phyloP scores from a whole-genome alignment of 2,797 vertebrate species.

The Esox lucius region DNA sequence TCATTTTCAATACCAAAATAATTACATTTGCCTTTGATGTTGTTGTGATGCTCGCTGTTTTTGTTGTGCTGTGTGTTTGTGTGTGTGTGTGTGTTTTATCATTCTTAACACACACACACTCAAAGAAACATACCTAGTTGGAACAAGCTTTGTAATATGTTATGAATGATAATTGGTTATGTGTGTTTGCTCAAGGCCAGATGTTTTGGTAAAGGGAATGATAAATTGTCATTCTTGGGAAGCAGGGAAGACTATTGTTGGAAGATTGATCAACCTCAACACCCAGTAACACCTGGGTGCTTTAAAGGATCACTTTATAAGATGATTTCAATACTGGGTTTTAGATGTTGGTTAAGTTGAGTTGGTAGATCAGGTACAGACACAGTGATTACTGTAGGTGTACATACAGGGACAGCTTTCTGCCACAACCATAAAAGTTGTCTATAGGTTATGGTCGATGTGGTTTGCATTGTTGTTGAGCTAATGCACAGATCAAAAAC shows the following conservation, averaged over 20 bases:
- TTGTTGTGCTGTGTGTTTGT: not conserved
- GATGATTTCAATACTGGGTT: not conserved
- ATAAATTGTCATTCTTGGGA: too few species aligned
- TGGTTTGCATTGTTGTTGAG: not conserved
- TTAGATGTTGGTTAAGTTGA: conserved; percentile 1
- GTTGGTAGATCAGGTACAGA: conserved; percentile 32
- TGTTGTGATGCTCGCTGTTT: not conserved
- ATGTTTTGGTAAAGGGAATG: not conserved
- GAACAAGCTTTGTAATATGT: conserved; percentile 7
- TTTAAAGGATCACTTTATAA: not conserved
- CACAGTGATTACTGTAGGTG: not conserved
- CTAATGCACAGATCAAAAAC: not conserved
- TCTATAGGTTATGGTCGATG: not conserved
- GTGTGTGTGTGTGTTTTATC: conserved; percentile 11
- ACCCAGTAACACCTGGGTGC: not conserved
- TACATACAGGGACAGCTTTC: not conserved
- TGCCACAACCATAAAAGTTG: not conserved
- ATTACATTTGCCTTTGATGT: conserved; percentile 39
- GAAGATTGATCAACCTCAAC: not conserved
- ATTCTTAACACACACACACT: conserved; percentile 6
- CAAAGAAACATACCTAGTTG: not conserved
- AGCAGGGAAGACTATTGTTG: not conserved
- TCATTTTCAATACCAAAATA: conserved; percentile 39
- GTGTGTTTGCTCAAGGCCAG: not conserved
- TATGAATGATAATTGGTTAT: not conserved